phyloP scores from a whole-genome alignment of 2,797 vertebrate species.

The Decapterus maruadsi region DNA sequence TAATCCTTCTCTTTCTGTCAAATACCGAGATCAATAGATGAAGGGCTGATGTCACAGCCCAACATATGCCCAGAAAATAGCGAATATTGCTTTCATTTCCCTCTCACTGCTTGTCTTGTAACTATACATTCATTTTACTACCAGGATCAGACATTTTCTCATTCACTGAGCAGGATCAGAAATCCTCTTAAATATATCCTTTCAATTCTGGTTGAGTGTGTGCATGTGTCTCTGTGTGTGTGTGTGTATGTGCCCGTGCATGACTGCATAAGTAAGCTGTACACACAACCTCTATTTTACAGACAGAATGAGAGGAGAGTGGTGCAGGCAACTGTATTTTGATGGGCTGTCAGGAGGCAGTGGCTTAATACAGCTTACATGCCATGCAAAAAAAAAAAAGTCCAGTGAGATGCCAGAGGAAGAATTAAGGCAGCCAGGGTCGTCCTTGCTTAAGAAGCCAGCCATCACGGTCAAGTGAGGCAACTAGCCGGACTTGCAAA shows the following conservation, averaged over 20 bases:
- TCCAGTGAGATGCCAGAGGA: conserved; percentile 66
- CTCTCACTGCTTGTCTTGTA: conserved; percentile 39
- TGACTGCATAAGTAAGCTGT: conserved; percentile 60
- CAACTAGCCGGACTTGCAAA: conserved; percentile 75
- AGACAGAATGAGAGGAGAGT: conserved; percentile 69
- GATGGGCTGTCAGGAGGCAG: conserved; percentile 76
- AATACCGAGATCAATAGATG: conserved; percentile 66
- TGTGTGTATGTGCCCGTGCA: conserved; percentile 9
- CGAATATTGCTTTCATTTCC: conserved; percentile 53
- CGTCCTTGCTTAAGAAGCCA: conserved; percentile 68
- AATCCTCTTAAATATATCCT: conserved; percentile 80
- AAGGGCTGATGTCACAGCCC: conserved; percentile 60
- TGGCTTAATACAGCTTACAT: conserved; percentile 79
- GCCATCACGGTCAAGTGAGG: conserved; percentile 58
- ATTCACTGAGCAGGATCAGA: conserved; percentile 67
- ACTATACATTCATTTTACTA: conserved; percentile 64
- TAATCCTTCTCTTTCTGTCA: conserved; percentile 72
- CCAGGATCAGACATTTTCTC: conserved; percentile 62
- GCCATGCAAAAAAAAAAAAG: conserved; percentile 63
- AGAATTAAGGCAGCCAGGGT: conserved; percentile 71
- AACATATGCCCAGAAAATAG: conserved; percentile 36
- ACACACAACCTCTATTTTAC: conserved; percentile 63
- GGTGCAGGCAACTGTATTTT: conserved; percentile 63
- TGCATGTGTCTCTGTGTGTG: conserved; percentile 7
- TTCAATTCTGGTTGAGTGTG: conserved; percentile 50